These are phyloP conservation scores for Silurus meridionalis DNA, from an alignment of 2,113 vertebrate genomes.

Conservation along the genomic window DNA sequence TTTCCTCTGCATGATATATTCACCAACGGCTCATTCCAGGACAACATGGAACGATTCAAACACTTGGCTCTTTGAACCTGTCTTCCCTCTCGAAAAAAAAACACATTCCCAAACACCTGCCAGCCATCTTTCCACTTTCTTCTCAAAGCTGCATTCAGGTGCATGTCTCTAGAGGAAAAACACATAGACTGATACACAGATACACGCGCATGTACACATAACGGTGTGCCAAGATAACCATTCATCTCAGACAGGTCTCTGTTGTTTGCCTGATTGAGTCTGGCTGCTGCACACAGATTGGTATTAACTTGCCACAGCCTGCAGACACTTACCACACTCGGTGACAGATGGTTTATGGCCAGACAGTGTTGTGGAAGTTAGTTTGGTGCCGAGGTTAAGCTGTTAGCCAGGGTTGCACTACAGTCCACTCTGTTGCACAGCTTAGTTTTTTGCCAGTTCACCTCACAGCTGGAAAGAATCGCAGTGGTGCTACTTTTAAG, in stretches of 20 bases:
- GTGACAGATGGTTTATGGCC: constrained; percentile 15
- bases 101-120: constrained; percentile 26
- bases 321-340: constrained; percentile 1
- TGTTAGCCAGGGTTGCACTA: constrained; percentile 7
- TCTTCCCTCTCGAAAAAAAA: constrained; percentile 1
- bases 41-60: constrained; percentile 10
- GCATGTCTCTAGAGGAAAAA: constrained; percentile 35
- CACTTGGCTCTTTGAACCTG: constrained; percentile 37
- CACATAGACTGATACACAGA: constrained; percentile 29
- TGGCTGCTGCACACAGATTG: constrained; percentile 35
- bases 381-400: constrained; percentile 9
- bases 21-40: constrained; percentile 7
- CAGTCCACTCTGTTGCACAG: background rate
- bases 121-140: constrained; percentile 24
- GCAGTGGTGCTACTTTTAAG: constrained; percentile 9
- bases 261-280: constrained; percentile 38
- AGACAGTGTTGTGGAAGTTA: constrained; percentile 20
- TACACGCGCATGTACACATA: constrained; percentile 16
- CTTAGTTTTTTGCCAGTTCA: background rate
- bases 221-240: constrained; percentile 41
- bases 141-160: constrained; percentile 50
- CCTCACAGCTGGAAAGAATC: constrained; percentile 29
- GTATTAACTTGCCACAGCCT: constrained; percentile 36
- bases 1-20: constrained; percentile 35
- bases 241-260: constrained; percentile 28